Conservation (phyloP, 1,140 invertebrate species). For the Pantala flavescens region DNA sequence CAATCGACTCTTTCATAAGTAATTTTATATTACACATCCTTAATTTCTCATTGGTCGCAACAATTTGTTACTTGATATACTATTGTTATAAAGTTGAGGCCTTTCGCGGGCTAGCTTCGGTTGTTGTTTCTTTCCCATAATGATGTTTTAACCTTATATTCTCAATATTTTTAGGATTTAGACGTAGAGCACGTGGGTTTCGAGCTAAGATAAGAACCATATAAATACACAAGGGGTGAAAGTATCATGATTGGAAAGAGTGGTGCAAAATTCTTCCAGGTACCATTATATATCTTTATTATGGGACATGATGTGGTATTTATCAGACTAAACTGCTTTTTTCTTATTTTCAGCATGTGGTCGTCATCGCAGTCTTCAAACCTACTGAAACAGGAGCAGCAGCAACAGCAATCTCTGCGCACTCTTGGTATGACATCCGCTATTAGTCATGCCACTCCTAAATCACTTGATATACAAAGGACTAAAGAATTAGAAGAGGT, state of each 20-base stretch:
- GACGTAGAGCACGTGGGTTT: neutral
- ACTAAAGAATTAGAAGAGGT: conserved; percentile 74
- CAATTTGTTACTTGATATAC: too few relatives aligned
- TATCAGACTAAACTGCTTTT: neutral
- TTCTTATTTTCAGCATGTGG: conserved; percentile 19
- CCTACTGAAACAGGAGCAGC: conserved; percentile 20
- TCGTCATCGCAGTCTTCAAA: neutral
- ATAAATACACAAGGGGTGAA: neutral
- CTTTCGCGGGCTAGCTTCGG: too few relatives aligned
- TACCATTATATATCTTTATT: neutral
- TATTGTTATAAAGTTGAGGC: too few relatives aligned
- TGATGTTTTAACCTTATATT: too few relatives aligned
- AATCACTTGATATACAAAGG: conserved; percentile 68
- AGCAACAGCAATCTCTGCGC: conserved; percentile 24
- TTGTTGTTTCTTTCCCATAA: too few relatives aligned
- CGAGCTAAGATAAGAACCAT: neutral
- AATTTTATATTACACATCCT: too few relatives aligned
- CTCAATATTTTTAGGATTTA: too few relatives aligned
- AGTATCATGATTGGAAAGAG: conserved; percentile 13
- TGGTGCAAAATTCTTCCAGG: conserved; percentile 13
- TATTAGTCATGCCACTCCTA: conserved; percentile 79
- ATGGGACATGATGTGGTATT: neutral
- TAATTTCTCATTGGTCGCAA: too few relatives aligned
- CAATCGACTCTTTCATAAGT: too few relatives aligned
- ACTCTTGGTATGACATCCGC: conserved; percentile 86